Evolutionary conservation across 2,888 invertebrate genomes (phyloP).

Genomic region (Agrotis clavis): DNA sequence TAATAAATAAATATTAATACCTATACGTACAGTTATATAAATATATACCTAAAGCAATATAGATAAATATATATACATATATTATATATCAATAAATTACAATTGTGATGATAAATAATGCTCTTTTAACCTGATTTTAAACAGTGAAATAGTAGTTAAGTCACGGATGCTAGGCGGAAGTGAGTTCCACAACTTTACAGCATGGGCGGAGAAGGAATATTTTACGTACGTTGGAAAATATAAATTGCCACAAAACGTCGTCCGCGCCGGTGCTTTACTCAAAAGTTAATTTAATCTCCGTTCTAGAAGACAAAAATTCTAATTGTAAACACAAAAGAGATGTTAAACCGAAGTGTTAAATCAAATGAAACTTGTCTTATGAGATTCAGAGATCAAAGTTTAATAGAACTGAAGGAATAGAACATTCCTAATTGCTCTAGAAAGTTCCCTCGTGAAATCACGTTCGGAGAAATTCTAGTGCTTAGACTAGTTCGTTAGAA

Average conservation of each 20-base stretch:
- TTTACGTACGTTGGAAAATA: background rate
- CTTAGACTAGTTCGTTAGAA: conserved; percentile 61
- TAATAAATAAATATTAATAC: too few relatives aligned
- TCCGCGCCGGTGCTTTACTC: background rate
- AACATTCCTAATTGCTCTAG: conserved; percentile 69
- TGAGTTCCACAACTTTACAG: too few relatives aligned
- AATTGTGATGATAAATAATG: too few relatives aligned
- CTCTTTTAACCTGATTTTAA: too few relatives aligned
- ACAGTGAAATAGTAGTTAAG: too few relatives aligned
- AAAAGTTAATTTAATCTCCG: conserved; percentile 16
- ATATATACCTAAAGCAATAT: too few relatives aligned
- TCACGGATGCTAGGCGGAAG: too few relatives aligned
- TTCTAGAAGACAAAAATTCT: conserved; percentile 43
- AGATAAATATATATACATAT: too few relatives aligned
- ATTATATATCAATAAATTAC: too few relatives aligned
- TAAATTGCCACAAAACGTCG: conserved; percentile 11
- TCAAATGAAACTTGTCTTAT: conserved; percentile 63
- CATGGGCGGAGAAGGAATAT: too few relatives aligned
- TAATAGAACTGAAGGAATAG: conserved; percentile 59
- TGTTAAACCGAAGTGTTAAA: conserved; percentile 45
- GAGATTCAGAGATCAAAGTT: conserved; percentile 66
- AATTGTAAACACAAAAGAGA: conserved; percentile 46
- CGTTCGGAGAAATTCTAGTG: conserved; percentile 59
- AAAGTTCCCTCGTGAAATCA: conserved; percentile 63
- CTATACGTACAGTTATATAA: too few relatives aligned